Conservation (phyloP, 2,113 vertebrate genomes). For the Scomber scombrus region DNA sequence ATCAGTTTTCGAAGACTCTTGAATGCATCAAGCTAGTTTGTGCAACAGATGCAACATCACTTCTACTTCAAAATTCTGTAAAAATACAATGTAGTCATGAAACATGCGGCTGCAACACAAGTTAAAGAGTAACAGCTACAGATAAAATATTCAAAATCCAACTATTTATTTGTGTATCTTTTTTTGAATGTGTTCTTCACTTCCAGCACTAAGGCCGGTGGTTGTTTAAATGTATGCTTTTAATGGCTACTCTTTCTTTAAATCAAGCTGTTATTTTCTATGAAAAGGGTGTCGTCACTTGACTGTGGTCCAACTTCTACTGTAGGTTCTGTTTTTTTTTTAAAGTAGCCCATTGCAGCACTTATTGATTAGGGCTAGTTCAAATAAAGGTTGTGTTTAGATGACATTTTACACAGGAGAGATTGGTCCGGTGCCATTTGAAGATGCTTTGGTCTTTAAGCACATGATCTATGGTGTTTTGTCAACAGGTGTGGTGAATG, state of each 20-base stretch:
- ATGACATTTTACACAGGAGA: slow-evolving; percentile 11
- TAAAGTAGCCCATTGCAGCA: slow-evolving; percentile 28
- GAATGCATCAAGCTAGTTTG: slow-evolving; percentile 17
- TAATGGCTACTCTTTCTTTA: slow-evolving; percentile 43
- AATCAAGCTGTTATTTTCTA: slow-evolving; percentile 47
- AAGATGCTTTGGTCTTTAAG: not conserved
- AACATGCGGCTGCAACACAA: slow-evolving; percentile 36
- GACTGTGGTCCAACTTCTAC: slow-evolving; percentile 44
- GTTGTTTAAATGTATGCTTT: slow-evolving; percentile 74
- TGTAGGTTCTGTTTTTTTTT: slow-evolving; percentile 34
- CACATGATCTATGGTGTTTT: slow-evolving; percentile 10
- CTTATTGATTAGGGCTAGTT: not conserved
- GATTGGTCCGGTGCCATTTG: slow-evolving; percentile 8
- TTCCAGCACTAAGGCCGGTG: slow-evolving; percentile 59
- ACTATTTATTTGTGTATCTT: slow-evolving; percentile 79
- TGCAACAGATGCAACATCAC: slow-evolving; percentile 29
- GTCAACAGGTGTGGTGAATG: slow-evolving; percentile 15
- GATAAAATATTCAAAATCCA: slow-evolving; percentile 44
- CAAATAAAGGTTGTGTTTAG: slow-evolving; percentile 10
- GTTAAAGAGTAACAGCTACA: slow-evolving; percentile 34
- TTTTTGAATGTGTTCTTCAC: slow-evolving; percentile 63
- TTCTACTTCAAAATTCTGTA: slow-evolving; percentile 38
- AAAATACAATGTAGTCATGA: slow-evolving; percentile 31
- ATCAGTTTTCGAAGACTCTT: slow-evolving; percentile 36
- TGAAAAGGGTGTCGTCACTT: slow-evolving; percentile 24